Conservation (phyloP, 2,797 vertebrate genomes). For the Ceryle rudis region DNA sequence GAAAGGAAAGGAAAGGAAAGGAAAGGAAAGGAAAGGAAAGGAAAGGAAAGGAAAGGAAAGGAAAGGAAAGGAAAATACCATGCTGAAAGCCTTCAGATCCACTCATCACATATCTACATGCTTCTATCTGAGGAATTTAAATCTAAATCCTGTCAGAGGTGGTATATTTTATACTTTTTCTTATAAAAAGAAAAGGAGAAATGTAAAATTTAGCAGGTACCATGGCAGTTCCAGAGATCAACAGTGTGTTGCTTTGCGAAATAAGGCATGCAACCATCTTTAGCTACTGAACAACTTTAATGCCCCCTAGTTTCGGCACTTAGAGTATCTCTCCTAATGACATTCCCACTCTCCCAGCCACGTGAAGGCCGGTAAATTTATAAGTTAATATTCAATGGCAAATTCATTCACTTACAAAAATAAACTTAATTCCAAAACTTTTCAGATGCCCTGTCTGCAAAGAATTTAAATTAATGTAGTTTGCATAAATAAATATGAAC, state of each 20-base stretch:
- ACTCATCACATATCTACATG: not conserved
- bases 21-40: too few relatives aligned
- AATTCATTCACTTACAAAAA: slow-evolving; percentile 58
- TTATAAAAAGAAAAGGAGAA: slow-evolving; percentile 1
- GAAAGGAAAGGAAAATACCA: not conserved
- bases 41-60: not conserved
- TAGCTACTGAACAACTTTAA: not conserved
- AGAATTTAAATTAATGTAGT: slow-evolving; percentile 62
- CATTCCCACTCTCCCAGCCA: not conserved
- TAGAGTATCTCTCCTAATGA: not conserved
- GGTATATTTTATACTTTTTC: not conserved
- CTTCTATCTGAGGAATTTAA: not conserved
- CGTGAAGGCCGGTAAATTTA: slow-evolving; percentile 39
- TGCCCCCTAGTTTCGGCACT: not conserved
- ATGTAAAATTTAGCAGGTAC: not conserved
- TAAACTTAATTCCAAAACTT: slow-evolving; percentile 51
- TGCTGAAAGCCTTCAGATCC: not conserved
- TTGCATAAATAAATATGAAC: slow-evolving; percentile 71
- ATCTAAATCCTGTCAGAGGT: not conserved
- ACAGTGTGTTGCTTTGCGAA: not conserved
- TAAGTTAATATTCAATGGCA: slow-evolving; percentile 60
- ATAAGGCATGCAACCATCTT: not conserved
- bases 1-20: too few relatives aligned
- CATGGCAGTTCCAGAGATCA: not conserved
- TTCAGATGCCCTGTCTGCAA: slow-evolving; percentile 25